Conservation (phyloP, 2,888 invertebrate genomes). For the Tolmerus cingulatus region DNA sequence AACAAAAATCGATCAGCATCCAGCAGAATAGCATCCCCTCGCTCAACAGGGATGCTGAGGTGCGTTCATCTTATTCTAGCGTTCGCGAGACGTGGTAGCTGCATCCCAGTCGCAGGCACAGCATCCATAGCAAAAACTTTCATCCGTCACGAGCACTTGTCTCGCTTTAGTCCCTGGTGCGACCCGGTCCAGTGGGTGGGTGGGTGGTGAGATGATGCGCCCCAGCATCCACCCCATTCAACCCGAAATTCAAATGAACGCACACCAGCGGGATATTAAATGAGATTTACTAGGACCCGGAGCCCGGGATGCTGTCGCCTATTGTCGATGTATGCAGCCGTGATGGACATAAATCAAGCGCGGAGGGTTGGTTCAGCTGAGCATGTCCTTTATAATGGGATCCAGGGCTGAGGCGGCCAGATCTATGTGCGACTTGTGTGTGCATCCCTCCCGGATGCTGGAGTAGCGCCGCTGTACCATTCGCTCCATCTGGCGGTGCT, state of each 20-base stretch:
- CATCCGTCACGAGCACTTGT: slow-evolving; percentile 17
- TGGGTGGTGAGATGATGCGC: not conserved
- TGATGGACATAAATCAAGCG: slow-evolving; percentile 38
- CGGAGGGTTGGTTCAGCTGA: slow-evolving; percentile 34
- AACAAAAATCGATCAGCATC: slow-evolving; percentile 47
- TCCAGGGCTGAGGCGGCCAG: not conserved
- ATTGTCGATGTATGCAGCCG: not conserved
- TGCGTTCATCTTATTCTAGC: not conserved
- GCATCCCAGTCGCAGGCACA: not conserved
- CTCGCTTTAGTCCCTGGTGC: slow-evolving; percentile 1
- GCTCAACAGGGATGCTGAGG: not conserved
- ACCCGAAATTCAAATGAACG: slow-evolving; percentile 27
- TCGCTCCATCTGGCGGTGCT: not conserved
- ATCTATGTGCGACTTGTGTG: not conserved
- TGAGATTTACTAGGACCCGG: slow-evolving; percentile 36
- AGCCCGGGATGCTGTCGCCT: not conserved
- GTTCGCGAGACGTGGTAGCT: not conserved
- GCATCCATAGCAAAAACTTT: slow-evolving; percentile 4
- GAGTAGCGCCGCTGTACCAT: not conserved
- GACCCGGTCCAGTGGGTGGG: not conserved
- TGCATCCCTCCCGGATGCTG: not conserved
- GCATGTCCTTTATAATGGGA: slow-evolving; percentile 38
- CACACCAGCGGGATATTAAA: slow-evolving; percentile 32
- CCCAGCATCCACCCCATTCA: not conserved
- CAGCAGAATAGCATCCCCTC: slow-evolving; percentile 6